phyloP scores from a whole-genome alignment of 2,888 invertebrate genomes.

The Salpingus planirostris region DNA sequence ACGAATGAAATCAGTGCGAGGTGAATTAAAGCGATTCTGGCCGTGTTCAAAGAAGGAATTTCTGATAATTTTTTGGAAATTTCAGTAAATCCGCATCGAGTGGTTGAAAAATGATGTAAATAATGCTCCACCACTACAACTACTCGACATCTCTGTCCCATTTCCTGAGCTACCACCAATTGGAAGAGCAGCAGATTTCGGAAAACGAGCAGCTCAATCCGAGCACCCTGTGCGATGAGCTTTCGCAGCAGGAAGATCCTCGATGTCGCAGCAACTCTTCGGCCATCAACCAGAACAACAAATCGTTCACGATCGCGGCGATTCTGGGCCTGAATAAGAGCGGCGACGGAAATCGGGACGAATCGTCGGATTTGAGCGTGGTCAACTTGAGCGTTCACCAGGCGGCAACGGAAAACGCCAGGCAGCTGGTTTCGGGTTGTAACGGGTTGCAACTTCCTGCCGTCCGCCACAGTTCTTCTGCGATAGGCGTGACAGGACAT shows the following conservation, averaged over 20 bases:
- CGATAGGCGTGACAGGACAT: constrained; percentile 25
- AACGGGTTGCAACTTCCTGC: constrained; percentile 36
- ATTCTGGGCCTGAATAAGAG: constrained; percentile 63
- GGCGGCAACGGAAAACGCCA: constrained; percentile 17
- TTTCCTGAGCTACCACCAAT: constrained; percentile 37
- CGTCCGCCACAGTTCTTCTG: constrained; percentile 28
- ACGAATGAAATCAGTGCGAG: too few relatives aligned
- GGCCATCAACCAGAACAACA: constrained; percentile 32
- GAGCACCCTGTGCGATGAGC: constrained; percentile 31
- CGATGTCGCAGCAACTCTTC: constrained; percentile 32
- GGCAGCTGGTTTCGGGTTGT: constrained; percentile 31
- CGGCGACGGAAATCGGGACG: constrained; percentile 14
- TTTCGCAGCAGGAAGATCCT: constrained; percentile 28
- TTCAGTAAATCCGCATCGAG: too few relatives aligned
- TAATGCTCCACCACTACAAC: constrained; percentile 38
- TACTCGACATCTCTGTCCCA: constrained; percentile 38
- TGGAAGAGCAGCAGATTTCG: constrained; percentile 29
- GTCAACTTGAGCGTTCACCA: constrained; percentile 51
- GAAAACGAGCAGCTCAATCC: constrained; percentile 30
- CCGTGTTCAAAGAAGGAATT: too few relatives aligned
- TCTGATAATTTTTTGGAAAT: too few relatives aligned
- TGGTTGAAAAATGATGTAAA: too few relatives aligned
- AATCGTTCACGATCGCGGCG: constrained; percentile 80
- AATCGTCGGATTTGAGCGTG: constrained; percentile 31
- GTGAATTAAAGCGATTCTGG: too few relatives aligned